A percentile compares a stretch with the other conserved stretches of the same genome.
Conservation (phyloP, 2,113 vertebrate genomes). For the Mirza zaza region DNA sequence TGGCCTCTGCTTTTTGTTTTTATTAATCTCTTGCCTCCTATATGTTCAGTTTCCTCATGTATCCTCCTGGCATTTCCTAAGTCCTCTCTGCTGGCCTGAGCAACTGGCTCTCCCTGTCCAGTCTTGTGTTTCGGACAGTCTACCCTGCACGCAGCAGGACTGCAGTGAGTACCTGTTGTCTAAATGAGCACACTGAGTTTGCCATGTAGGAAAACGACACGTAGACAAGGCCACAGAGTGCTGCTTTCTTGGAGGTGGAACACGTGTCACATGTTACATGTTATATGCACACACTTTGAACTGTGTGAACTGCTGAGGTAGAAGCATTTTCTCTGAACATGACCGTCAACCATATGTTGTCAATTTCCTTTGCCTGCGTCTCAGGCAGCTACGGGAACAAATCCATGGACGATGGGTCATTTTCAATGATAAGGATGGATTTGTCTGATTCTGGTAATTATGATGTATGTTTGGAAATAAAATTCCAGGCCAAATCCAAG, state of each 20-base stretch:
- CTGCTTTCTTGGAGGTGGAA: not conserved
- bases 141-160: not conserved
- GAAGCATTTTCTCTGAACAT: not conserved
- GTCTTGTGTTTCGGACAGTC: not conserved
- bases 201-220: not conserved
- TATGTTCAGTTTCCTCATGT: not conserved
- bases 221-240: not conserved
- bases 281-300: not conserved
- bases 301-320: not conserved
- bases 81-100: not conserved
- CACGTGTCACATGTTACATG: too few species aligned
- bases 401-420: not conserved
- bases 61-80: not conserved
- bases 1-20: not conserved
- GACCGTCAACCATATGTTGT: not conserved
- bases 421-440: not conserved
- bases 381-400: not conserved
- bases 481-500: not conserved
- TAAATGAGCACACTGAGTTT: not conserved
- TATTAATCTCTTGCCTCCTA: not conserved
- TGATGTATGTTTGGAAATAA: not conserved
- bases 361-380: not conserved
- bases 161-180: not conserved
- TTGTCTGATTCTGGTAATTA: not conserved
- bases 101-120: not conserved